Conservation (phyloP, 1,140 invertebrate species). For the Physella acuta region DNA sequence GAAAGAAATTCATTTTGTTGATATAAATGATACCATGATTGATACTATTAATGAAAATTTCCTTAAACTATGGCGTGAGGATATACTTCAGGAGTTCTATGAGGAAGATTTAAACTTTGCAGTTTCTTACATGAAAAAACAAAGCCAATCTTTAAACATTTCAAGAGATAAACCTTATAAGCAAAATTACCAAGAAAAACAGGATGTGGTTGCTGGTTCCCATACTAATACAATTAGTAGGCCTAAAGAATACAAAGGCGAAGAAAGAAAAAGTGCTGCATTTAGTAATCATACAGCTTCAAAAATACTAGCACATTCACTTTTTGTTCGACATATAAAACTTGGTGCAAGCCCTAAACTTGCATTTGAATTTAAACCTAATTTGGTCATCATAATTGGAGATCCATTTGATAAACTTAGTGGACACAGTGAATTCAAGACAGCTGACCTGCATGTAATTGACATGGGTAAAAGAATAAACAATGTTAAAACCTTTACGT, state of each 20-base stretch:
- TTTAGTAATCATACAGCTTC: no score
- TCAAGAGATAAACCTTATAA: no score
- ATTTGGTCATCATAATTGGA: neutral
- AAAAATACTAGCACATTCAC: no score
- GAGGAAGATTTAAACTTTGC: neutral
- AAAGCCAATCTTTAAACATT: no score
- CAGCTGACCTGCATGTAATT: neutral
- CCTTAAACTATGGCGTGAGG: neutral
- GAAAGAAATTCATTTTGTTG: constrained; percentile 8
- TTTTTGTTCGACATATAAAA: no score
- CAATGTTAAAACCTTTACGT: neutral
- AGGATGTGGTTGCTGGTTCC: no score
- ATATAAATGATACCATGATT: constrained; percentile 5
- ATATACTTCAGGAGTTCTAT: neutral
- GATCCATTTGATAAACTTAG: constrained; percentile 17
- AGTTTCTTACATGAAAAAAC: no score
- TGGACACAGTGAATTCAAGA: constrained; percentile 1
- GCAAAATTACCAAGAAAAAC: no score
- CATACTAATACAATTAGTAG: no score
- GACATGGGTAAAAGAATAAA: neutral
- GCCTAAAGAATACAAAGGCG: neutral
- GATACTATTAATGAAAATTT: neutral
- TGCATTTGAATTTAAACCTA: neutral
- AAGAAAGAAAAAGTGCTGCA: no score
- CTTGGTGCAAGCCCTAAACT: no score